phyloP scores from a whole-genome alignment of 2,888 invertebrate genomes.

The Euplagia quadripunctaria region DNA sequence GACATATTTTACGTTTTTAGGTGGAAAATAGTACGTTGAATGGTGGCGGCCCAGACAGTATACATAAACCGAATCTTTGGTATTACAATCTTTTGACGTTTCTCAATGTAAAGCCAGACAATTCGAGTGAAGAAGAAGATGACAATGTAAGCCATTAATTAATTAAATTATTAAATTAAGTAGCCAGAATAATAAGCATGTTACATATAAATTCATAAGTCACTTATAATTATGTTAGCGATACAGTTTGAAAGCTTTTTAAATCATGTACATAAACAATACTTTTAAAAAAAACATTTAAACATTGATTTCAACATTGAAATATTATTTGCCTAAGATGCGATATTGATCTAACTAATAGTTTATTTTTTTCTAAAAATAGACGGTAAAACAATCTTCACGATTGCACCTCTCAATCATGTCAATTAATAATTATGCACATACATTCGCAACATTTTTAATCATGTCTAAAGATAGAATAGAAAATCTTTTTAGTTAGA shows the following conservation, averaged over 20 bases:
- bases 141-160: constrained; percentile 13
- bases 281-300: no score
- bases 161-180: no score
- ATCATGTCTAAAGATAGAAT: no score
- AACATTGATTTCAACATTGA: not conserved
- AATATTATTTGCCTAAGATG: not conserved
- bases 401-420: not conserved
- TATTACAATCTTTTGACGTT: constrained; percentile 39
- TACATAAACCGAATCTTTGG: constrained; percentile 33
- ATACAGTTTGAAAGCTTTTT: no score
- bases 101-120: constrained; percentile 10
- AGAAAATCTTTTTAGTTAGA: no score
- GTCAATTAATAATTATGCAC: not conserved
- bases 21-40: constrained; percentile 19
- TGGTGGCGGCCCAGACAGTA: not conserved
- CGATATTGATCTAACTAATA: not conserved
- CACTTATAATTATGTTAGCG: no score
- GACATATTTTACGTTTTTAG: constrained; percentile 24
- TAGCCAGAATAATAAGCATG: no score
- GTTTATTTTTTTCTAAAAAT: not conserved
- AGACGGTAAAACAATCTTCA: not conserved
- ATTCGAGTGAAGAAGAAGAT: constrained; percentile 10
- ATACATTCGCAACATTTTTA: no score
- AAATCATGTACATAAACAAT: no score
- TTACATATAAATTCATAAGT: no score